phyloP scores from a whole-genome alignment of 1,140 invertebrate species.

The Drosophila tani region DNA sequence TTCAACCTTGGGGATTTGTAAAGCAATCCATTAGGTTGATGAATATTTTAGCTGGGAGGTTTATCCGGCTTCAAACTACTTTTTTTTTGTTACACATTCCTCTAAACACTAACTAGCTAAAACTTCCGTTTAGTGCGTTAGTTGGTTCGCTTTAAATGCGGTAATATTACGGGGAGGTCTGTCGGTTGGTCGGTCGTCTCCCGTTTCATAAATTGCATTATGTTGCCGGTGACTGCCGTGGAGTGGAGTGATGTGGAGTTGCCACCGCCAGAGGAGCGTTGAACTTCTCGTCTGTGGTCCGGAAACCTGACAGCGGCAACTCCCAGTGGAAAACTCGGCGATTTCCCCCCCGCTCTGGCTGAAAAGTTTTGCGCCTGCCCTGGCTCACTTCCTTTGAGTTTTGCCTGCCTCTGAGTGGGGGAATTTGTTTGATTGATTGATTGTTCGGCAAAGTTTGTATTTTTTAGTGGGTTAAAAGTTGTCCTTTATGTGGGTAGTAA shows the following conservation, averaged over 20 bases:
- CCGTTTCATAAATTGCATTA: constrained; percentile 78
- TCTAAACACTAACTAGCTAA: constrained; percentile 13
- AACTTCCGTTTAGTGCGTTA: constrained; percentile 66
- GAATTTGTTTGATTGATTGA: constrained; percentile 34
- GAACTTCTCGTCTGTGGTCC: constrained; percentile 61
- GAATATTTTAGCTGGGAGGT: neutral
- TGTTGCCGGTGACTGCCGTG: constrained; percentile 21
- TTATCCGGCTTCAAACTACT: neutral
- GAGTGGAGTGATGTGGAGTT: constrained; percentile 20
- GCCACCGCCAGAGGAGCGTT: constrained; percentile 54
- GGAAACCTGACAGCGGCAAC: constrained; percentile 55
- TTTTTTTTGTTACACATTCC: neutral
- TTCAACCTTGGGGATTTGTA: neutral
- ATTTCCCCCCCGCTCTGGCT: neutral
- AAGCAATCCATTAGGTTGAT: constrained; percentile 10
- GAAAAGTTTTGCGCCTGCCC: constrained; percentile 36
- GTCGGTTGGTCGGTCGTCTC: constrained; percentile 5
- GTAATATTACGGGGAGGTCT: constrained; percentile 2
- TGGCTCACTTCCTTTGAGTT: constrained; percentile 31
- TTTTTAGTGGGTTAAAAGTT: constrained; percentile 32
- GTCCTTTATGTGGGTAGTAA: neutral
- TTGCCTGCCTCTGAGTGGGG: constrained; percentile 4
- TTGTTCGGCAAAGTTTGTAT: constrained; percentile 15
- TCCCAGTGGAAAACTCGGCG: constrained; percentile 12
- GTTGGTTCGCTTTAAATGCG: constrained; percentile 37